Evolutionary conservation across 2,113 vertebrate species (phyloP).

Genomic region (Acrocephalus arundinaceus): DNA sequence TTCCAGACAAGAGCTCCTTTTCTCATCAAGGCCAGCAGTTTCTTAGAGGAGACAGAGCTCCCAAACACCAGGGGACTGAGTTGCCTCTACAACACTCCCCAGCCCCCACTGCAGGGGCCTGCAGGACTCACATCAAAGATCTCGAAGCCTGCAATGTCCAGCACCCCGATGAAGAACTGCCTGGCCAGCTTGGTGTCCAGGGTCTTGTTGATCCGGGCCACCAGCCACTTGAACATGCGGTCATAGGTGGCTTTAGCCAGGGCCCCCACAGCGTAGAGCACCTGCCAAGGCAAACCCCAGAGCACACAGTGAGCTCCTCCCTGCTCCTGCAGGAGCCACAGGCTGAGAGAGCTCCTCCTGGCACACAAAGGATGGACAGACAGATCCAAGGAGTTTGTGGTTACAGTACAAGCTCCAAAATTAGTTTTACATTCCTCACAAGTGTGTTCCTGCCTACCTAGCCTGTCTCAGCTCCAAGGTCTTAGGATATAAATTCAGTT

Average conservation of each 20-base stretch:
- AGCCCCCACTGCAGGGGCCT: not conserved
- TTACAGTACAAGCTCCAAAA: not conserved
- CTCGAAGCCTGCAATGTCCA: constrained; percentile 96
- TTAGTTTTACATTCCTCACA: not conserved
- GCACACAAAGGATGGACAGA: not conserved
- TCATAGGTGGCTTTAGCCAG: constrained; percentile 95
- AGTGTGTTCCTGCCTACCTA: not conserved
- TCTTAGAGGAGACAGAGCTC: not conserved
- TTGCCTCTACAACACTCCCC: not conserved
- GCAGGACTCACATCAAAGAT: constrained; percentile 87
- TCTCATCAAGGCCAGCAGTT: not conserved
- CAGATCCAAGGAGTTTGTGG: not conserved
- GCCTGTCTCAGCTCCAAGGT: not conserved
- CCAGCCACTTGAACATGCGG: constrained; percentile 94
- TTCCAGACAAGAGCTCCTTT: not conserved
- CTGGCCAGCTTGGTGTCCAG: constrained; percentile 89
- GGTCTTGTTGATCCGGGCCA: constrained; percentile 90
- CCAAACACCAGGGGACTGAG: not conserved
- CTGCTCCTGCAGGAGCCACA: not conserved
- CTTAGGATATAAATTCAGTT: not conserved
- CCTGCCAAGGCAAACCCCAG: constrained; percentile 65
- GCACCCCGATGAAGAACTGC: constrained; percentile 95
- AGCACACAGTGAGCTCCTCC: not conserved
- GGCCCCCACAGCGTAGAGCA: constrained; percentile 88
- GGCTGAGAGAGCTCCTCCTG: not conserved